Evolutionary conservation across 1,140 invertebrate species (phyloP).

Genomic region (Akabosia matsudoensis): DNA sequence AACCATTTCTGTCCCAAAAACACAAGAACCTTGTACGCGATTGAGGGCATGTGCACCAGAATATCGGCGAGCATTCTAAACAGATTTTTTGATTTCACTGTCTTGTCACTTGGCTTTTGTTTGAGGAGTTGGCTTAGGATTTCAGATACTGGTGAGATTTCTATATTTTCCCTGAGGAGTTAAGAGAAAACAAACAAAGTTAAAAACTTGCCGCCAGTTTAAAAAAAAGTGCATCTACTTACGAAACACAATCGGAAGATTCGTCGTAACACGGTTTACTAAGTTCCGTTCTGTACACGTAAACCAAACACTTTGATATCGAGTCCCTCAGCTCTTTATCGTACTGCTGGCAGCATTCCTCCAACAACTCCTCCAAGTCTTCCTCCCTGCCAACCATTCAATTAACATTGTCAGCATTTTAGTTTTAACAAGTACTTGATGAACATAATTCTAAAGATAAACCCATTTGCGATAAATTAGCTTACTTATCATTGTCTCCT

Average conservation of each 20-base stretch:
- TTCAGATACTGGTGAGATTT: constrained; percentile 37
- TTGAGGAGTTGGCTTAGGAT: constrained; percentile 30
- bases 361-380: constrained; percentile 32
- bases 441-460: constrained; percentile 1
- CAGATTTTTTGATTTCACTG: constrained; percentile 38
- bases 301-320: constrained; percentile 34
- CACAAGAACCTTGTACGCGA: constrained; percentile 40
- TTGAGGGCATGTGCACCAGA: constrained; percentile 26
- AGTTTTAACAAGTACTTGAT: no score
- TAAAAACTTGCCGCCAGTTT: no score
- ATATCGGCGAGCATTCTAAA: constrained; percentile 38
- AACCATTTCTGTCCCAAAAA: constrained; percentile 32
- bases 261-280: constrained; percentile 37
- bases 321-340: constrained; percentile 21
- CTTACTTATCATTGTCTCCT: constrained; percentile 18
- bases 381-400: constrained; percentile 9
- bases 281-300: constrained; percentile 41
- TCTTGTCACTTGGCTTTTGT: constrained; percentile 41
- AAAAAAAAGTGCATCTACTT: no score
- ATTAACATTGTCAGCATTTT: no score
- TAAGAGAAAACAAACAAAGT: no score
- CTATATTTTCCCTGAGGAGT: constrained; percentile 37
- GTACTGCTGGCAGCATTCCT: constrained; percentile 24
- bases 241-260: constrained; percentile 28
- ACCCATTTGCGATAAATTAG: not conserved